phyloP scores from a whole-genome alignment of 2,113 vertebrate genomes.

The Syngnathoides biaculeatus region DNA sequence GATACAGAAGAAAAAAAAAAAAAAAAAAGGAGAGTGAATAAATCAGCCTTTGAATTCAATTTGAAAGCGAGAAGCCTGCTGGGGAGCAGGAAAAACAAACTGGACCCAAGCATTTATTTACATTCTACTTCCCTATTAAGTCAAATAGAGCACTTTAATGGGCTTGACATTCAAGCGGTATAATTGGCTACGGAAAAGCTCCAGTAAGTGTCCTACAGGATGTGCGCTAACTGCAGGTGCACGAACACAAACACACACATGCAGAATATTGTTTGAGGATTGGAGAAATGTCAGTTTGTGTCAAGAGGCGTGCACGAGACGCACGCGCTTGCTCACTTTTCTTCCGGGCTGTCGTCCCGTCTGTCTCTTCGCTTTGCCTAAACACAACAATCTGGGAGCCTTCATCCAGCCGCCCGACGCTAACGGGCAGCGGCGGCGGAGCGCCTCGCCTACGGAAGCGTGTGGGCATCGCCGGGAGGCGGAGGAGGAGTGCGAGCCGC shows the following conservation, averaged over 20 bases:
- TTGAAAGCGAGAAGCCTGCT: conserved; percentile 48
- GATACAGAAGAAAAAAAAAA: not conserved
- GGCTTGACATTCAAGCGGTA: conserved; percentile 68
- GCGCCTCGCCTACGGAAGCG: conserved; percentile 53
- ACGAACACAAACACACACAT: not conserved
- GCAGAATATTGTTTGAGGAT: not conserved
- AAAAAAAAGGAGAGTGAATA: conserved; percentile 7
- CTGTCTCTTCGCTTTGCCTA: conserved; percentile 35
- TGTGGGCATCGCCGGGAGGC: conserved; percentile 32
- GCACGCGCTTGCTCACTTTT: conserved; percentile 20
- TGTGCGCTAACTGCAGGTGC: conserved; percentile 4
- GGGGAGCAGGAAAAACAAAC: conserved; percentile 65
- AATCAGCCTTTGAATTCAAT: conserved; percentile 41
- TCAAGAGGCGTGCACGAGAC: not conserved
- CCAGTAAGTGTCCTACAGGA: conserved; percentile 44
- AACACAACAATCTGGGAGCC: conserved; percentile 66
- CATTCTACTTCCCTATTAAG: conserved; percentile 67
- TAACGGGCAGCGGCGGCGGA: conserved; percentile 51
- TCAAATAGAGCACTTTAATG: conserved; percentile 69
- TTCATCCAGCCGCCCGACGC: conserved; percentile 49
- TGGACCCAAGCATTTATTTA: conserved; percentile 68
- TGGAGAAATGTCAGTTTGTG: conserved; percentile 8
- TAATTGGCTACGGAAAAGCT: conserved; percentile 51
- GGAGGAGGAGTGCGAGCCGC: conserved; percentile 19
- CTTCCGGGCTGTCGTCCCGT: conserved; percentile 1